These are phyloP conservation scores for Apodemus sylvaticus DNA, from an alignment of 2,113 vertebrate species.

Conservation along the genomic window DNA sequence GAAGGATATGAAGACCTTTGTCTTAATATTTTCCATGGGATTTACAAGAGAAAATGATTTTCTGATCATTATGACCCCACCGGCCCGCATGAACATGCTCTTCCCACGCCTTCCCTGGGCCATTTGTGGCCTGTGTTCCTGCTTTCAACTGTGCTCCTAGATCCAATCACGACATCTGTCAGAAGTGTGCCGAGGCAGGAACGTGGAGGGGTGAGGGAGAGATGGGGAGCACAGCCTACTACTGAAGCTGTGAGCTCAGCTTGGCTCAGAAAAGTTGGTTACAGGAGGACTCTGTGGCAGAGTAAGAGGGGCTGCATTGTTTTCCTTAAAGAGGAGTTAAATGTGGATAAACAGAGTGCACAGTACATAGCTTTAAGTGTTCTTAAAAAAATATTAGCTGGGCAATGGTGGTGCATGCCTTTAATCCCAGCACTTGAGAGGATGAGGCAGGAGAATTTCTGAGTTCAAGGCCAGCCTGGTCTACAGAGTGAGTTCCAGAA, in stretches of 20 bases:
- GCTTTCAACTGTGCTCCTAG: not conserved
- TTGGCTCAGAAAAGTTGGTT: not conserved
- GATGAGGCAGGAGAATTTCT: too few relatives aligned
- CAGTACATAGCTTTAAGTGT: not conserved
- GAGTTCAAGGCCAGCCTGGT: too few relatives aligned
- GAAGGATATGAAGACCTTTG: not conserved
- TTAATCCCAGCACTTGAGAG: too few relatives aligned
- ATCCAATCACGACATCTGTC: not conserved
- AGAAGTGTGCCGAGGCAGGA: not conserved
- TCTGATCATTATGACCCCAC: not conserved
- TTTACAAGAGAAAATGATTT: not conserved
- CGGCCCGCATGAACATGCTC: not conserved
- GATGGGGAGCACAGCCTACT: not conserved
- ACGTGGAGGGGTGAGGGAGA: not conserved
- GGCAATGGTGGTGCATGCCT: too few relatives aligned
- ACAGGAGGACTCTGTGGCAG: not conserved
- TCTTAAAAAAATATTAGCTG: not conserved
- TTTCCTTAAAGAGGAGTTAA: not conserved
- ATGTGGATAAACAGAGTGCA: not conserved
- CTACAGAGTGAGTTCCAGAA: too few relatives aligned
- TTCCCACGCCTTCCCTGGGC: not conserved
- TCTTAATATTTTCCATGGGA: not conserved
- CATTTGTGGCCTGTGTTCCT: not conserved
- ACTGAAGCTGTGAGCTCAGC: not conserved
- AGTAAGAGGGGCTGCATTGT: not conserved